Base-by-base conservation (phyloP, 2,113 vertebrate genomes). In the Phasianus colchicus region DNA sequence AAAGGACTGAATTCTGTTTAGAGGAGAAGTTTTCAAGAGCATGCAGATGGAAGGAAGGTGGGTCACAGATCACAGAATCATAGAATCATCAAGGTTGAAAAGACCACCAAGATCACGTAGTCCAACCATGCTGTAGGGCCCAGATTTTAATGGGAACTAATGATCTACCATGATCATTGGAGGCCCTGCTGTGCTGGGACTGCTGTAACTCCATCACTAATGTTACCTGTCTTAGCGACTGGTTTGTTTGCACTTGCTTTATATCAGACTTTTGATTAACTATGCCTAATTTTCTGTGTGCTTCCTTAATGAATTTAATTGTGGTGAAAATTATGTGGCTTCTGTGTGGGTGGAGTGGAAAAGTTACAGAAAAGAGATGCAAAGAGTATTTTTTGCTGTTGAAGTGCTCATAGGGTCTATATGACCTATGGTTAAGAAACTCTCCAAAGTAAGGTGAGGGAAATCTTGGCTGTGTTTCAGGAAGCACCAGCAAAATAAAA, bases 21-120 rank as follows among this genome's bases (percentile, higher is more conserved):
- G 47, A 80, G 72, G 47, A 19, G 66, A 43, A 38, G 55, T 66
- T 76, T 69, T 20, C n/a, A 6, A 57, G 77, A 7, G 75, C 60
- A 76, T 86, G 82, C 91, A 93, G 87, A 78, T 91, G 91, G 57
- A 70, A 63, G 58, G 89, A 47, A 73, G 72, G 34, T 67, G 21
- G 4, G 25, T 47, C 5, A n/a, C 78, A 80, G 78, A 64, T 74
- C 27, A 54, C 52, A 54, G 52, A 16, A 67, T 74, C 52, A 54
- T 27, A 54, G 52, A 30, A 54, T 30, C 52, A 29, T 54, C 15
- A 29, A 30, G 52, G 15, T 29, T 54, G 52, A 27, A 29, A 54
- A 30, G 27, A 17, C 15, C 12, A 27, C 27, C 27, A 54, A 54
- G 27, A 30, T 30, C 52, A 54, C 15, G 9, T 10, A 54, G 27